Evolutionary conservation across 2,113 vertebrate genomes (phyloP).

Genomic region (Megalops atlanticus): DNA sequence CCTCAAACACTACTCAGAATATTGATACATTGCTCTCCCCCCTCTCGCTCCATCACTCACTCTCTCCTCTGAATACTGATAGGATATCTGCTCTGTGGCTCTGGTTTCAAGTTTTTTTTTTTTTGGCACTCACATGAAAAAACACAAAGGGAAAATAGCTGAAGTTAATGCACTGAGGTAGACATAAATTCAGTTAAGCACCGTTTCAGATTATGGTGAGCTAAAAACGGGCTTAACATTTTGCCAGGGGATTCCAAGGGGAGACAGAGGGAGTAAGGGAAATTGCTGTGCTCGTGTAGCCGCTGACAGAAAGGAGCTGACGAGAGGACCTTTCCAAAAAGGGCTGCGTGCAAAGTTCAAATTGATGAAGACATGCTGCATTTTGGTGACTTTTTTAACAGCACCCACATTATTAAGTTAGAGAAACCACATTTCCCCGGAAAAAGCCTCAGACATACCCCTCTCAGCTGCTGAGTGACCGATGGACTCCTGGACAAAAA

Average conservation of each 20-base stretch:
- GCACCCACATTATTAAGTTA: neutral
- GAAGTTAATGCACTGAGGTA: slow-evolving; percentile 74
- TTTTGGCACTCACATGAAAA: slow-evolving; percentile 41
- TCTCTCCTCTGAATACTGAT: slow-evolving; percentile 82
- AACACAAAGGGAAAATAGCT: slow-evolving; percentile 57
- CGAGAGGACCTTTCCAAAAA: neutral
- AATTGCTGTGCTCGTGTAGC: neutral
- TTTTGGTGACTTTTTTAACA: neutral
- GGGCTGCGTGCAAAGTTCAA: neutral
- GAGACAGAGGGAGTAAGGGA: neutral
- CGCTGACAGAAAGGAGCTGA: neutral
- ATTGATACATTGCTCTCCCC: slow-evolving; percentile 79
- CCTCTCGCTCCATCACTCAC: slow-evolving; percentile 75
- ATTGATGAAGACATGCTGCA: neutral
- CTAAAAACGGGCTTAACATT: slow-evolving; percentile 69
- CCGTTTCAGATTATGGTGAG: slow-evolving; percentile 75
- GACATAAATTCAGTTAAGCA: slow-evolving; percentile 79
- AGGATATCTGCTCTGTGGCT: slow-evolving; percentile 78
- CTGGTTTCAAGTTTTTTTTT: slow-evolving; percentile 75
- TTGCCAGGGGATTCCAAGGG: slow-evolving; percentile 30
- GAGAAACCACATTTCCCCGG: neutral
- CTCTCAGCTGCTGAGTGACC: neutral
- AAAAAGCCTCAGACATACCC: neutral
- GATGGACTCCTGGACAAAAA: neutral
- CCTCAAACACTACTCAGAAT: slow-evolving; percentile 83